These are phyloP conservation scores for Pseudolycoriella hygida DNA, from an alignment of 2,888 invertebrate genomes.

Conservation along the genomic window DNA sequence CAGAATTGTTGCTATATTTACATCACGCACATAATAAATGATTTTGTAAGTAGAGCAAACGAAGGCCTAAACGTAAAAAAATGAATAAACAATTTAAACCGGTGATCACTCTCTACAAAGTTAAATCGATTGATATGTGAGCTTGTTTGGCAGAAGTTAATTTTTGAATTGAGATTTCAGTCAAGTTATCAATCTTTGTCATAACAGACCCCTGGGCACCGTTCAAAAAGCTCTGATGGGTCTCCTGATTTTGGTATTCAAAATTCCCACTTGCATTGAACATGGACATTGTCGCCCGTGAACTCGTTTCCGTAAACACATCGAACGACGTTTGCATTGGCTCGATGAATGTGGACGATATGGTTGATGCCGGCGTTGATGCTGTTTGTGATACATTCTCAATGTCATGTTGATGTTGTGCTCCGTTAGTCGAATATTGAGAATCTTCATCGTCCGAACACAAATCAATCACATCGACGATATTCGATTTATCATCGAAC, in stretches of 20 bases:
- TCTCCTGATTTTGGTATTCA: neutral
- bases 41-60: no score
- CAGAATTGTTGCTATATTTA: no score
- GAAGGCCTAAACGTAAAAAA: no score
- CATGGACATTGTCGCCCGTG: neutral
- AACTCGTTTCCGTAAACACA: neutral
- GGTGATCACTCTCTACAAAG: neutral
- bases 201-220: neutral
- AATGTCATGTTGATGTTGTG: neutral
- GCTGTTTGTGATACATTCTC: neutral
- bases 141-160: neutral
- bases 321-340: neutral
- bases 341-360: no score
- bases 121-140: slow-evolving; percentile 1
- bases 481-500: neutral
- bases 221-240: neutral
- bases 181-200: neutral
- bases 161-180: neutral
- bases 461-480: slow-evolving; percentile 4
- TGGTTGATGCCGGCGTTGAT: neutral
- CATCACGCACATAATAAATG: no score
- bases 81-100: no score
- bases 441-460: slow-evolving; percentile 2
- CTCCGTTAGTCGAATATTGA: neutral
- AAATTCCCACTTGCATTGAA: neutral